A percentile compares a stretch with the other conserved stretches of the same genome.
Conservation (phyloP, 2,888 invertebrate species). For the Tetragonula carbonaria region DNA sequence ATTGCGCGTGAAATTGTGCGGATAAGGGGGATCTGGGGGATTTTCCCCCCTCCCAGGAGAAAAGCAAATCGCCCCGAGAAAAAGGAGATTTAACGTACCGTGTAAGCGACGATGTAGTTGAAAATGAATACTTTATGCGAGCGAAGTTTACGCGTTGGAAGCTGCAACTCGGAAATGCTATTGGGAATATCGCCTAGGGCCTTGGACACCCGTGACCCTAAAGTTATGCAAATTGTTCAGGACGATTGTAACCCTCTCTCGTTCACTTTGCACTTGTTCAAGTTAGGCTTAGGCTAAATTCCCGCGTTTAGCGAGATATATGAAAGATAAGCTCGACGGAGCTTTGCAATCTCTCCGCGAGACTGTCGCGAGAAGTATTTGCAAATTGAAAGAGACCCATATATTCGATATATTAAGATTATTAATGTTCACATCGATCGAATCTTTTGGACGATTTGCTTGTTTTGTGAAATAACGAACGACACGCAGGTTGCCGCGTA, state of each 20-base stretch:
- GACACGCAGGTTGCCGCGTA: no score
- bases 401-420: neutral
- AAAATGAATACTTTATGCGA: slow-evolving; percentile 39
- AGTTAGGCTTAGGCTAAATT: neutral
- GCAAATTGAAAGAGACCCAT: neutral
- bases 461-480: neutral
- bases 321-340: neutral
- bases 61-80: slow-evolving; percentile 31
- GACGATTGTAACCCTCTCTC: neutral
- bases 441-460: no score
- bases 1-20: slow-evolving; percentile 60
- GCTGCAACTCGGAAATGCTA: slow-evolving; percentile 8
- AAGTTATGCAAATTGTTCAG: neutral
- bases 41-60: neutral
- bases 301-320: neutral
- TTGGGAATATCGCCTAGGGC: slow-evolving; percentile 21
- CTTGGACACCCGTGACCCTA: neutral
- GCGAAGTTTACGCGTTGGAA: slow-evolving; percentile 28
- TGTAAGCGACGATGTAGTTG: slow-evolving; percentile 55
- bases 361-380: neutral
- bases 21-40: slow-evolving; percentile 39
- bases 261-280: neutral
- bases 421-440: neutral
- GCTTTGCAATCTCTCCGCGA: neutral
- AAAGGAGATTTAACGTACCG: slow-evolving; percentile 49